Evolutionary conservation across 2,797 vertebrate genomes (phyloP), one percentile per base, ranked within the genome.

Genomic region (Acestrorhynchus altus): DNA sequence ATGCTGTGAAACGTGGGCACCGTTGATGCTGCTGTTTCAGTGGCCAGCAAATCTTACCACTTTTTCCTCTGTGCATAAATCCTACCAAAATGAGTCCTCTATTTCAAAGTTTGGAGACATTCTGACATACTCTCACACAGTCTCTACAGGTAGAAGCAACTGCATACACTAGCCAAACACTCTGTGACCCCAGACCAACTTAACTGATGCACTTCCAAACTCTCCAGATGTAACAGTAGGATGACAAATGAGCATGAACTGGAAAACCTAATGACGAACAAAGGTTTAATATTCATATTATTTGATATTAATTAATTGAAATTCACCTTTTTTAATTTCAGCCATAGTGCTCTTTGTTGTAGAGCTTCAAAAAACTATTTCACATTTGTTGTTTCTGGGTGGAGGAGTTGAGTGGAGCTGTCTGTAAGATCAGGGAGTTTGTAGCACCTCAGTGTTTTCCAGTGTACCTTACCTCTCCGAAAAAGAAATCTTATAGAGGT

Each of bases 191-290:
- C 13, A 15, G 57, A 63, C 72, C 46, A 39, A n/a, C n/a, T 20
- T 31, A 20, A 49, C 7, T 22, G 22, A 20, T 73, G 35, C 81
- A 61, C 84, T 22, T 83, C 72, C 82, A 77, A 85, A 78, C 81
- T 13, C 35, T 46, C 77, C 74, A 76, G 87, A 82, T 80, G 49
- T 39, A 52, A 26, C 74, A 59, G 6, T 10, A 22, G 39, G 18
- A 63, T 13, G 13, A 9, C 60, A 63, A 35, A 61, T 39, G 31
- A 54, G 77, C 61, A 22, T 0, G 35, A 26, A 71, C 61, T 59
- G 44, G 54, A 75, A 78, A 74, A 54, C 71, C 72, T 16, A 47
- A 66, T 67, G 78, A 78, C 4, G 28, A 72, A 83, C 77, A 82
- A 71, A 79, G 83, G 46, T n/a, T n/a, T n/a, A n/a, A n/a, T n/a